A percentile compares a stretch with the other conserved stretches of the same genome.
Evolutionary conservation across 1,140 invertebrate species (phyloP).

Genomic region (Palaemon carinicauda): DNA sequence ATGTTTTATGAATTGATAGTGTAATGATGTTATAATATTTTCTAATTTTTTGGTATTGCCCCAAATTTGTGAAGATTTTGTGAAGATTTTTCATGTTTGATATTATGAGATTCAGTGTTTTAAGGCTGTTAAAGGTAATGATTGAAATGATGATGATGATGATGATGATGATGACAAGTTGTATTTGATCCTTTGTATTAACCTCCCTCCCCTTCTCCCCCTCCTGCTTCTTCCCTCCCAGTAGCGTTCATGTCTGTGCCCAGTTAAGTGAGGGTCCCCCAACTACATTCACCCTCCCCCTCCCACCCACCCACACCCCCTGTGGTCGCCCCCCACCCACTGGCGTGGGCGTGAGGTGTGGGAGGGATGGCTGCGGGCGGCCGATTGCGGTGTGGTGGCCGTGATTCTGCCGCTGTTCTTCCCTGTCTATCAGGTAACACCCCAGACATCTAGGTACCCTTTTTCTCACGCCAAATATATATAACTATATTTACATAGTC

Average conservation of each 20-base stretch:
- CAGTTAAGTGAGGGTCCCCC: conserved; percentile 33
- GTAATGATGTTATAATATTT: too few species aligned
- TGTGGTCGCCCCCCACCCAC: background rate
- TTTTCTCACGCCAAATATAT: background rate
- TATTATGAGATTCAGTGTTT: too few species aligned
- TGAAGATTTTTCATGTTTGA: too few species aligned
- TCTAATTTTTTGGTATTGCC: too few species aligned
- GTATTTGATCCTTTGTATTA: too few species aligned
- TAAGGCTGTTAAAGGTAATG: too few species aligned
- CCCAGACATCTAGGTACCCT: background rate
- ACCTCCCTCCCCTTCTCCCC: conserved; percentile 11
- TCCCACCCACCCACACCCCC: background rate
- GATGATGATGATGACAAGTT: too few species aligned
- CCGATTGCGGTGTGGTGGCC: conserved; percentile 42
- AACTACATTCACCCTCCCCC: background rate
- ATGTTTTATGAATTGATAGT: too few species aligned
- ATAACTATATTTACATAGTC: background rate
- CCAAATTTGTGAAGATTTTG: too few species aligned
- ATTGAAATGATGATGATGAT: too few species aligned
- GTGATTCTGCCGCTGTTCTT: conserved; percentile 25
- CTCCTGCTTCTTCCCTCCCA: background rate
- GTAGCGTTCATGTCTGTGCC: conserved; percentile 28
- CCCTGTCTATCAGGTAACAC: conserved; percentile 45
- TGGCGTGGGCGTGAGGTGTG: background rate
- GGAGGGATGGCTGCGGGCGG: conserved; percentile 39